phyloP scores from a whole-genome alignment of 2,113 vertebrate species.

The Motacilla alba region DNA sequence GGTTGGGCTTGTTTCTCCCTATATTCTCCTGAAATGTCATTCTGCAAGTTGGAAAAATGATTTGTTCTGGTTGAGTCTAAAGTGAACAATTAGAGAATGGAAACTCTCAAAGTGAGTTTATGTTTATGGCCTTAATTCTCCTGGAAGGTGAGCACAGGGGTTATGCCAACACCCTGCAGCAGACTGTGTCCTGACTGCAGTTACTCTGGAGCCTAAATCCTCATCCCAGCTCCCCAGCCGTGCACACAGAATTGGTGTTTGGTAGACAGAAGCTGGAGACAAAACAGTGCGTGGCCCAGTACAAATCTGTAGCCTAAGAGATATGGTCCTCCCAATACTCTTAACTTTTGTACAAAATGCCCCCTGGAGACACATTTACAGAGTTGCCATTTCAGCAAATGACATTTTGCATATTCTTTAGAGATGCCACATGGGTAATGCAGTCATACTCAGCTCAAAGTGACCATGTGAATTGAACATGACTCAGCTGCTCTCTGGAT shows the following conservation, averaged over 20 bases:
- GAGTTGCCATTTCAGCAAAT: not conserved
- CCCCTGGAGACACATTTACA: not conserved
- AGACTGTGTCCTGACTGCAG: not conserved
- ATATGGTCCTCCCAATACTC: not conserved
- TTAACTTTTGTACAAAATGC: not conserved
- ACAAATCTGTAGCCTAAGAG: not conserved
- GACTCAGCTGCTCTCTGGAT: not conserved
- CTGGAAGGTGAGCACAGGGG: not conserved
- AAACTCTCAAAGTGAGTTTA: not conserved
- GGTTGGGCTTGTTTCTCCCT: not conserved
- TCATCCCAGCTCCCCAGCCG: accelerated
- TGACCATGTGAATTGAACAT: not conserved
- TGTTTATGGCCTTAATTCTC: not conserved
- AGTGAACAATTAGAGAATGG: not conserved
- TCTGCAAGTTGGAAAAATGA: not conserved
- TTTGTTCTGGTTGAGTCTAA: not conserved
- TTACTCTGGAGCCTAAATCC: not conserved
- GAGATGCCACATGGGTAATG: not conserved
- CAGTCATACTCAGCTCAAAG: not conserved
- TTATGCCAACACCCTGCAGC: not conserved
- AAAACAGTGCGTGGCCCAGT: not conserved
- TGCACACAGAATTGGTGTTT: accelerated
- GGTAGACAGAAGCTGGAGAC: not conserved
- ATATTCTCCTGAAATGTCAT: not conserved
- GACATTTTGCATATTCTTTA: not conserved